A percentile compares a stretch with the other conserved stretches of the same genome.
These are phyloP conservation scores for Burhinus bistriatus DNA, from an alignment of 2,113 vertebrate genomes.

Conservation along the genomic window DNA sequence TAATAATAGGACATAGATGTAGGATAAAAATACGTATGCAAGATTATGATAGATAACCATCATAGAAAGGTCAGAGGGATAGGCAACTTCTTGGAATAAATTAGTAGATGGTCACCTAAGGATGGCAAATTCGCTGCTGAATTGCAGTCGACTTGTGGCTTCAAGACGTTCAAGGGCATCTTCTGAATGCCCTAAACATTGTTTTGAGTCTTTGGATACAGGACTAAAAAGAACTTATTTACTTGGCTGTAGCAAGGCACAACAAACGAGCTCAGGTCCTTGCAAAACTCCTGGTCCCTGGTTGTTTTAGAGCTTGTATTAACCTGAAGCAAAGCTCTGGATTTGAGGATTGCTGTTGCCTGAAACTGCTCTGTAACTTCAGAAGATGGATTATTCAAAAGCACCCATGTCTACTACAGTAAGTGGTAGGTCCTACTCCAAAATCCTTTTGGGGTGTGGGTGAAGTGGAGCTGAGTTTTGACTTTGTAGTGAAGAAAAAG, in stretches of 20 bases:
- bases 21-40: not conserved
- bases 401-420: not conserved
- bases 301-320: not conserved
- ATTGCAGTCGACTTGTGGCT: not conserved
- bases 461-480: not conserved
- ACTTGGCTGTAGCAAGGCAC: not conserved
- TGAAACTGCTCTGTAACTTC: not conserved
- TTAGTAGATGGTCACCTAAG: not conserved
- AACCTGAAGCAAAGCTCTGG: not conserved
- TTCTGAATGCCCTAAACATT: not conserved
- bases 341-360: not conserved
- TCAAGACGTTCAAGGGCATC: not conserved
- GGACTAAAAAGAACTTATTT: not conserved
- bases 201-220: not conserved
- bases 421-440: not conserved
- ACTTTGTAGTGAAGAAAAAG: not conserved
- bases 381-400: not conserved
- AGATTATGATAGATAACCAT: not conserved
- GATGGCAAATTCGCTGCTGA: not conserved
- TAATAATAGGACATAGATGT: not conserved
- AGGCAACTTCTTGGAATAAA: not conserved
- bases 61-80: not conserved
- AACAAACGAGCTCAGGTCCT: not conserved
- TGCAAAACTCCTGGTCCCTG: not conserved
- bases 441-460: not conserved